Percentiles rank a stretch among this genome's conserved stretches.
These are phyloP conservation scores for Xiphorhynchus erythropygius DNA, from an alignment of 2,797 vertebrate species.

Conservation along the genomic window DNA sequence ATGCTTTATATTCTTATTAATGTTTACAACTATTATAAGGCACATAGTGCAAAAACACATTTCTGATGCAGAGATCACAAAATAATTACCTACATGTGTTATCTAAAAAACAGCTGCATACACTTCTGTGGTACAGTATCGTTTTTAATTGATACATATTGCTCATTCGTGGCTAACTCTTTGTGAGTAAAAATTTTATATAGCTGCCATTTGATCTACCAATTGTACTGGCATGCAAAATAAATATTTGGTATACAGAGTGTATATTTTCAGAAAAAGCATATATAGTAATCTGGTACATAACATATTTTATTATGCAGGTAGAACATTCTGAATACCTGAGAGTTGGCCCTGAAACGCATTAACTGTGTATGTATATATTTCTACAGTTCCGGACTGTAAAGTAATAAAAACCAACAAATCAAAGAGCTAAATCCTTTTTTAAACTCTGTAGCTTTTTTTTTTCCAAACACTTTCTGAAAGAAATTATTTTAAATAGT, in stretches of 20 bases:
- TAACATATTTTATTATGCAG: neutral
- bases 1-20: conserved; percentile 54
- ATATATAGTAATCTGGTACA: neutral
- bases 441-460: neutral
- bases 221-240: conserved; percentile 32
- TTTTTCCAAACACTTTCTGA: neutral
- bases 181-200: conserved; percentile 28
- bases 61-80: conserved; percentile 93
- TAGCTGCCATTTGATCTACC: conserved; percentile 54
- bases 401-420: neutral
- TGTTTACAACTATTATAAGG: conserved; percentile 82
- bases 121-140: conserved; percentile 33
- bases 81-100: conserved; percentile 57
- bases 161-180: neutral
- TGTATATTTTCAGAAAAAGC: neutral
- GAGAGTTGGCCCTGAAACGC: conserved; percentile 48
- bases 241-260: conserved; percentile 52
- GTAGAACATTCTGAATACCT: conserved; percentile 50
- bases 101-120: conserved; percentile 58
- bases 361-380: neutral
- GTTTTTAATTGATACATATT: conserved; percentile 6
- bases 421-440: neutral
- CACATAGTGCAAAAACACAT: conserved; percentile 93
- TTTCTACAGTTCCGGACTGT: neutral
- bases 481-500: neutral